A percentile compares a stretch with the other conserved stretches of the same genome.
Conservation (phyloP, 1,140 invertebrate genomes). For the Ruditapes philippinarum region DNA sequence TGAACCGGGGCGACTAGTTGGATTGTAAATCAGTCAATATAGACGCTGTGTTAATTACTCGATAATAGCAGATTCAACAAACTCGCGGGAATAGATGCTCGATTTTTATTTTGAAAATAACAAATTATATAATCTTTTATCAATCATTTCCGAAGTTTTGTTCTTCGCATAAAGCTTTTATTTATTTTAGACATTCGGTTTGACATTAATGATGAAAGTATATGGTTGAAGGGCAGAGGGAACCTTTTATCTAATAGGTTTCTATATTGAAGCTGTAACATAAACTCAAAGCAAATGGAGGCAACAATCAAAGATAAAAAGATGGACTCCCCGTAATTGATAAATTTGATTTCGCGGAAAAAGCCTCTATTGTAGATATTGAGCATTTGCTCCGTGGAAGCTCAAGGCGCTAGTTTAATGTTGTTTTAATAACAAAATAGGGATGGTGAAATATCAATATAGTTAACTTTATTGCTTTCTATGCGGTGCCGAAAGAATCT, state of each 20-base stretch:
- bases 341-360: conserved; percentile 60
- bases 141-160: not conserved
- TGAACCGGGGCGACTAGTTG: no score
- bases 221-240: not conserved
- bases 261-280: not conserved
- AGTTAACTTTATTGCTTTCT: conserved; percentile 21
- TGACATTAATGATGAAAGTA: not conserved
- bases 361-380: conserved; percentile 49
- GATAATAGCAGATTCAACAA: no score
- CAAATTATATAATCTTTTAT: not conserved
- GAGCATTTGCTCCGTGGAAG: not conserved
- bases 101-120: no score
- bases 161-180: not conserved
- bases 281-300: not conserved
- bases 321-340: conserved; percentile 20
- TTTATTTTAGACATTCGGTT: not conserved
- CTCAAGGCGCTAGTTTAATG: conserved; percentile 43
- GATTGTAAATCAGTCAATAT: no score
- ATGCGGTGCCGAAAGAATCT: not conserved
- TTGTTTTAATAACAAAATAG: conserved; percentile 62
- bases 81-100: no score
- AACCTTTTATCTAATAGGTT: not conserved
- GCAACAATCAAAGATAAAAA: conserved; percentile 47
- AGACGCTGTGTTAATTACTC: no score
- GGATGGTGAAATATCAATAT: conserved; percentile 48